Base-by-base conservation (phyloP, 2,797 vertebrate species). In the Sitta carolinensis region DNA sequence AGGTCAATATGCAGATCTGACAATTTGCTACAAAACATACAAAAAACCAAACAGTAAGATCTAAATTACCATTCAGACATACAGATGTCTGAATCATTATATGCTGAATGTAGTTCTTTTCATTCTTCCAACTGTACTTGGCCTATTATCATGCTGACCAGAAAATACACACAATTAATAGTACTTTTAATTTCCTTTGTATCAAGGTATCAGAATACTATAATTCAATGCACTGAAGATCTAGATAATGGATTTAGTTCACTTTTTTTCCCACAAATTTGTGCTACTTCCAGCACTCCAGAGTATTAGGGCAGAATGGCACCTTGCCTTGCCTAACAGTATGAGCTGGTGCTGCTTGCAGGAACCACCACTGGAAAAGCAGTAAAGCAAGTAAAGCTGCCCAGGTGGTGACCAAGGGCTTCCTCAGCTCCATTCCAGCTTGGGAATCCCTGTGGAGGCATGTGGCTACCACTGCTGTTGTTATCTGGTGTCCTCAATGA, bases 71-170 rank as follows among this genome's bases (percentile, higher is more conserved):
- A 63, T 51, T 86, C 36, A 36, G 36, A 36, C 36, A 36, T 93
- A 68, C 73, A 91, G 69, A 84, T 78, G 40, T 81, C 45, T 90
- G 66, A 80, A 68, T 69, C 29, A 67, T 74, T 90, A 50, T 15
- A 26, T 27, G 7, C 10, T 64, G 13, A 70, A 86, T 30, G 5
- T 13, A 75, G 11, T 75, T 66, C 7, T 84, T 68, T 85, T 63
- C 3, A 2, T 87, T 76, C 36, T 87, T 91, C 21, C 21, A 80
- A 42, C 20, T 38, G 20, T 48, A 30, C 8, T 42, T 54, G 36
- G 27, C 38, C 38, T 80, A 36, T 18, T 70, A 16, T 59, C 22
- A 55, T 55, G 52, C 20, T n/a, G 54, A 25, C 7, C 19, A 3
- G 5, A 87, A 83, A 47, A 52, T 61, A 55, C 5, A 32, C 21